Conservation (phyloP, 2,888 invertebrate genomes). For the Rhogogaster chlorosoma region DNA sequence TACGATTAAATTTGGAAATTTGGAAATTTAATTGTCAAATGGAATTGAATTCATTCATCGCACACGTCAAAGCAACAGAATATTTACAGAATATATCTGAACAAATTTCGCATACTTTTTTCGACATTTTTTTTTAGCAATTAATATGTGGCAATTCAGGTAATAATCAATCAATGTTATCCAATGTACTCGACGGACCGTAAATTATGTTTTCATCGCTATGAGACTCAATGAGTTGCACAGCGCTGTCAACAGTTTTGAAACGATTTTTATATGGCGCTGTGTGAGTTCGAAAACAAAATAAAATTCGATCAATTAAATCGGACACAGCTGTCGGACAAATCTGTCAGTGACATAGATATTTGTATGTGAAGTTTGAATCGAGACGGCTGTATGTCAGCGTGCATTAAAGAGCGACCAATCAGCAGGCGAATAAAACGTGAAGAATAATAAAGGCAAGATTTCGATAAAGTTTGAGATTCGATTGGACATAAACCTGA, state of each 20-base stretch:
- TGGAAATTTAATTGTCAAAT: neutral
- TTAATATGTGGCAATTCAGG: neutral
- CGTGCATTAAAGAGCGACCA: neutral
- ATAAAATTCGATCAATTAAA: neutral
- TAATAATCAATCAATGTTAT: neutral
- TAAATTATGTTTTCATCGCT: neutral
- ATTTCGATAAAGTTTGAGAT: neutral
- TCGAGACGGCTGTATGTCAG: neutral
- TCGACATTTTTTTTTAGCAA: neutral
- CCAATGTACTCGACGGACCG: neutral
- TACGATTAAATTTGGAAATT: neutral
- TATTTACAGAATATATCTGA: neutral
- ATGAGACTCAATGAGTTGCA: neutral
- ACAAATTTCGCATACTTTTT: neutral
- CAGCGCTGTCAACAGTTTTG: neutral
- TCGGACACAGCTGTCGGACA: neutral
- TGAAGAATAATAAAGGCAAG: neutral
- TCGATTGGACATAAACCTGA: neutral
- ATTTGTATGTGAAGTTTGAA: neutral
- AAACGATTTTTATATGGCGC: constrained; percentile 1
- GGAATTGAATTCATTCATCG: neutral
- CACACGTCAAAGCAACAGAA: neutral
- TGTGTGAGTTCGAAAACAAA: neutral
- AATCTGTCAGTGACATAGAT: neutral
- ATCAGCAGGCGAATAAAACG: neutral